Evolutionary conservation across 2,797 vertebrate species (phyloP).

Genomic region (Xenentodon cancila): DNA sequence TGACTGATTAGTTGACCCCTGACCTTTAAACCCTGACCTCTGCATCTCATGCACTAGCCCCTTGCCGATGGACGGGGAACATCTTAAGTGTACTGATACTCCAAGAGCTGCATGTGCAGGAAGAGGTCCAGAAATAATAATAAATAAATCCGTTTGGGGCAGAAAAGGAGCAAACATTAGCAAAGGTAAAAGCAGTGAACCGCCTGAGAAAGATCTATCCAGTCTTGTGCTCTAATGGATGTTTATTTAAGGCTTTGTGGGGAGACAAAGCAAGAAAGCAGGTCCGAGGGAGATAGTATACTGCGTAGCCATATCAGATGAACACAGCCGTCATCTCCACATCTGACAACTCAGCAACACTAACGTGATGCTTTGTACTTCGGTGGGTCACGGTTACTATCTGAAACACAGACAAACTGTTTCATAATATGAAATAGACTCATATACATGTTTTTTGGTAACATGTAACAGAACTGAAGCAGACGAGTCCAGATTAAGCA

Average conservation of each 20-base stretch:
- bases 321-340: slow-evolving; percentile 31
- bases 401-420: slow-evolving; percentile 3
- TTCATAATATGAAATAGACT: slow-evolving; percentile 10
- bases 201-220: slow-evolving; percentile 14
- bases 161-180: slow-evolving; percentile 48
- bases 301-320: slow-evolving; percentile 46
- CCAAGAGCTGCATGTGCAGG: slow-evolving; percentile 29
- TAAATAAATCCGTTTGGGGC: slow-evolving; percentile 43
- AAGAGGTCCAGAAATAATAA: slow-evolving; percentile 50
- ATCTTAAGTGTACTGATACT: slow-evolving; percentile 66
- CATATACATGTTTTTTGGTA: background rate
- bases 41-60: slow-evolving; percentile 61
- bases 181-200: slow-evolving; percentile 12
- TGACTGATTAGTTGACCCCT: slow-evolving; percentile 77
- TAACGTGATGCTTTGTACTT: slow-evolving; percentile 3
- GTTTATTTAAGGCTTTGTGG: slow-evolving; percentile 61
- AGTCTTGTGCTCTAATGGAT: slow-evolving; percentile 43
- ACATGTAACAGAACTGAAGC: slow-evolving; percentile 7
- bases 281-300: slow-evolving; percentile 30
- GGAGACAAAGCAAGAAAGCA: slow-evolving; percentile 48
- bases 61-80: slow-evolving; percentile 75
- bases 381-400: slow-evolving; percentile 1
- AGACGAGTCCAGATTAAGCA: background rate
- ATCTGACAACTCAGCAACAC: slow-evolving; percentile 34
- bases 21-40: slow-evolving; percentile 75